phyloP scores from a whole-genome alignment of 2,113 vertebrate genomes.

The Stegostoma tigrinum region DNA sequence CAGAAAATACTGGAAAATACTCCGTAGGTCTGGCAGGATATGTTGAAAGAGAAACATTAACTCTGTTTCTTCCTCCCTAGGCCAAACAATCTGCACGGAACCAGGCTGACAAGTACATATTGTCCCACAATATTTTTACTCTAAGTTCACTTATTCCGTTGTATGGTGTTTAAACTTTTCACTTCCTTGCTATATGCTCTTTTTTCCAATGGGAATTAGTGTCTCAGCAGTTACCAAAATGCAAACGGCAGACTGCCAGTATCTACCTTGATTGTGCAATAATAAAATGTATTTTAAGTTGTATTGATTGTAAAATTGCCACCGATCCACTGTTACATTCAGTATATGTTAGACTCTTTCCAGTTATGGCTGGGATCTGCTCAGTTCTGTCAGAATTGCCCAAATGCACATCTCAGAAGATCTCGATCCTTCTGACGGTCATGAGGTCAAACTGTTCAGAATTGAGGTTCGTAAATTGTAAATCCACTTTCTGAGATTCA shows the following conservation, averaged over 20 bases:
- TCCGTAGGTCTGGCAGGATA: neutral
- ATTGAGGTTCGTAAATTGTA: neutral
- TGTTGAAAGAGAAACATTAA: neutral
- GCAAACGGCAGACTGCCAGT: neutral
- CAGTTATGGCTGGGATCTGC: neutral
- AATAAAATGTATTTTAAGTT: neutral
- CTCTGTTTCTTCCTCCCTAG: neutral
- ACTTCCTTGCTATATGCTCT: neutral
- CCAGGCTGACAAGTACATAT: neutral
- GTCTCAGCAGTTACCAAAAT: neutral
- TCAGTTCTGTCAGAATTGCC: neutral
- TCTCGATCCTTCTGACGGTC: neutral
- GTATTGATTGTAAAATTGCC: conserved; percentile 1
- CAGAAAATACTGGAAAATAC: neutral
- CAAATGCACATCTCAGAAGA: neutral
- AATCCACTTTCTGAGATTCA: neutral
- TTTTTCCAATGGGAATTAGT: neutral
- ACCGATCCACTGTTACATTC: neutral
- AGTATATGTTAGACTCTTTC: neutral
- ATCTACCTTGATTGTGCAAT: conserved; percentile 22
- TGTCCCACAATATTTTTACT: neutral
- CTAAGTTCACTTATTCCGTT: neutral
- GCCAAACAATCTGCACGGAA: too few relatives aligned
- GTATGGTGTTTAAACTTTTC: neutral
- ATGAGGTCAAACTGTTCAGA: neutral